phyloP scores from a whole-genome alignment of 1,140 invertebrate genomes.

The Leptinotarsa undecemlineata region DNA sequence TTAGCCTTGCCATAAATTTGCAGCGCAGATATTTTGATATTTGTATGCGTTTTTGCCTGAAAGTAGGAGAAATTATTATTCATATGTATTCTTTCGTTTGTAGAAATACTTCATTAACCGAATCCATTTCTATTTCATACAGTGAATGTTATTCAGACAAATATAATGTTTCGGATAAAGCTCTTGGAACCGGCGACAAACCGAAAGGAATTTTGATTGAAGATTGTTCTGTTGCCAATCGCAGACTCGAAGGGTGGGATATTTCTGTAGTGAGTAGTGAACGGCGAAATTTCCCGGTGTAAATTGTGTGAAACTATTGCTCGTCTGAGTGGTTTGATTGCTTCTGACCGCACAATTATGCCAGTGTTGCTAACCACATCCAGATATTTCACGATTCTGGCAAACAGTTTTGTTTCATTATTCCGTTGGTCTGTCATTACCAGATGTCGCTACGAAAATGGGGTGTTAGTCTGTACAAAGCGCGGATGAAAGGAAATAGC shows the following conservation, averaged over 20 bases:
- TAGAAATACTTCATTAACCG: too few relatives aligned
- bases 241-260: background rate
- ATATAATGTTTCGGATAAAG: too few relatives aligned
- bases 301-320: slow-evolving; percentile 38
- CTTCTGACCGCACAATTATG: slow-evolving; percentile 47
- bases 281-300: slow-evolving; percentile 34
- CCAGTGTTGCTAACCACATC: slow-evolving; percentile 40
- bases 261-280: background rate
- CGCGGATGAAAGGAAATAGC: slow-evolving; percentile 21
- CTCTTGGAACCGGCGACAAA: background rate
- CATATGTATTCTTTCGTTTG: too few relatives aligned
- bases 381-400: slow-evolving; percentile 34
- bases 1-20: too few relatives aligned
- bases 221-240: slow-evolving; percentile 6
- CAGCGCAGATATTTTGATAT: too few relatives aligned
- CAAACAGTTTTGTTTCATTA: slow-evolving; percentile 43
- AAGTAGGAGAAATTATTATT: too few relatives aligned
- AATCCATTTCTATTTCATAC: too few relatives aligned
- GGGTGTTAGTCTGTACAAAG: slow-evolving; percentile 14
- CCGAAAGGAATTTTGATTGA: slow-evolving; percentile 16
- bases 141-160: too few relatives aligned
- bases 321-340: slow-evolving; percentile 40
- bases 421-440: slow-evolving; percentile 43
- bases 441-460: slow-evolving; percentile 38
- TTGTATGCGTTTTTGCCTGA: too few relatives aligned